A percentile compares a stretch with the other conserved stretches of the same genome.
Conservation (phyloP, 2,888 invertebrate species). For the Entomobrya proxima region DNA sequence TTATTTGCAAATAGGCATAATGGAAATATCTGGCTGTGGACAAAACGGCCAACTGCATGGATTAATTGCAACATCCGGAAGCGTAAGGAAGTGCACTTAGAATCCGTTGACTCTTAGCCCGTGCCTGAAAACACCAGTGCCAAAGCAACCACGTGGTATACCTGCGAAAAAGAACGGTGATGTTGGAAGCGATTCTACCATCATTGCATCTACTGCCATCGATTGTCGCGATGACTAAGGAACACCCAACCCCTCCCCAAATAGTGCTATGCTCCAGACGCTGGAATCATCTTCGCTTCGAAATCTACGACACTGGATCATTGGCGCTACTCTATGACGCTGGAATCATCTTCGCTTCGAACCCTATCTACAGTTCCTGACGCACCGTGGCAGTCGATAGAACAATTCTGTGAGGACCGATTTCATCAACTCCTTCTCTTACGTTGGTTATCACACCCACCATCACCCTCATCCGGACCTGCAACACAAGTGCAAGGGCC, state of each 20-base stretch:
- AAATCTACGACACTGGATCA: no score
- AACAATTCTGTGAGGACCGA: background rate
- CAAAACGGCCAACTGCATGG: no score
- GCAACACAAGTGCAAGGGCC: conserved; percentile 61
- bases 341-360: no score
- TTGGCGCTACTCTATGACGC: no score
- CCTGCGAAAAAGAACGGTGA: background rate
- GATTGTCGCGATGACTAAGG: background rate
- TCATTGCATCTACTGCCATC: background rate
- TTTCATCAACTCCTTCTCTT: conserved; percentile 26
- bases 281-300: no score
- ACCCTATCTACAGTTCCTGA: no score
- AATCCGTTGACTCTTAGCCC: conserved; percentile 10
- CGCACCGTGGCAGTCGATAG: no score
- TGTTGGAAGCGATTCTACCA: background rate
- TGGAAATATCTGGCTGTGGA: conserved; percentile 13
- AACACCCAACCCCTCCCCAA: background rate
- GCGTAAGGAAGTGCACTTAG: conserved; percentile 35
- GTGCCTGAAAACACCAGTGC: conserved; percentile 61
- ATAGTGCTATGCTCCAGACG: no score
- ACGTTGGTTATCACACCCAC: conserved; percentile 1
- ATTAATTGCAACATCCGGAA: conserved; percentile 18
- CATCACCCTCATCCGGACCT: conserved; percentile 34
- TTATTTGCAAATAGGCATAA: background rate
- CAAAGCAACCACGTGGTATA: conserved; percentile 28